Base-by-base conservation (phyloP, 2,113 vertebrate genomes). In the Thryonomys swinderianus region DNA sequence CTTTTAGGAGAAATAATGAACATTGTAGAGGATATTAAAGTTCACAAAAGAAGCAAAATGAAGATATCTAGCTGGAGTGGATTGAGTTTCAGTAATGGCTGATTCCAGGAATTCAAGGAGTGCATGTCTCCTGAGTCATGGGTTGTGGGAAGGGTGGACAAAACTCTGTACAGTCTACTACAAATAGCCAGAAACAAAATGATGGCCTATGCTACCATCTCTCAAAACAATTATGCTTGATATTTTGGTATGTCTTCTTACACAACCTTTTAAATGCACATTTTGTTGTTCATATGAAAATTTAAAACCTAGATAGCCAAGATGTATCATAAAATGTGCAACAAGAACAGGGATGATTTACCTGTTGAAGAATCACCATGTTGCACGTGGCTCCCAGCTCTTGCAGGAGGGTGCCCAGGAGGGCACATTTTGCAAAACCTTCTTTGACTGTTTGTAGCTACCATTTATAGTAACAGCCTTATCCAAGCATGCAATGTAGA, bases 21-120 rank as follows among this genome's bases (percentile, higher is more conserved):
- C 17, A 23, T 86, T 74, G 4, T 59, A 90, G 66, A 93, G 82
- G 53, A 76, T 20, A 45, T 2, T 81, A 61, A 89, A 64, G 82
- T 81, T 94, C 6, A 85, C 17, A 48, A 84, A 92, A 76, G 16
- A 66, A 85, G 48, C 64, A 93, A 76, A 86, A 82, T 78, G 53
- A 80, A 40, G 55, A 93, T 76, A 89, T 84, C n/a, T 59, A 96
- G 42, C 48, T 81, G 69, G 86, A 92, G 1, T n/a, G 2, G 69
- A 30, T 30, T 57, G 74, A 84, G 55, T 76, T 88, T 93, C 88
- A 94, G 88, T 67, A n/a, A 27, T 25, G 57, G 93, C 1, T 73
- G 25, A 88, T 83, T 97, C 82, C 83, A 93, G 93, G 74, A 91
- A 93, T 71, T 83, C 42, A 71, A 76, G 55, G 71, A 82, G 73